Base-by-base conservation (phyloP, 2,113 vertebrate genomes). In the Myotis brandtii region DNA sequence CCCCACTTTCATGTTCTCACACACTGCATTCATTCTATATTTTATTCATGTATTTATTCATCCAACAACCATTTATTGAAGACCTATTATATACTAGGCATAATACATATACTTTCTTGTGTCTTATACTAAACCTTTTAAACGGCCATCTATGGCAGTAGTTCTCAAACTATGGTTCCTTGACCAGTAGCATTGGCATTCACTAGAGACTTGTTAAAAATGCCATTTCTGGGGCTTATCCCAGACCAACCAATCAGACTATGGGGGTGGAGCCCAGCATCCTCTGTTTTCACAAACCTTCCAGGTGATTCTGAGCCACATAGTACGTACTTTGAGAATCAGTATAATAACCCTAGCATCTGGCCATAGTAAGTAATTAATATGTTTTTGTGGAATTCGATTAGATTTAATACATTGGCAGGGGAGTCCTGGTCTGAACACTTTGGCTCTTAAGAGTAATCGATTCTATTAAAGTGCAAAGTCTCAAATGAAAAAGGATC, bases 191-290 rank as follows among this genome's bases (percentile, higher is more conserved):
- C 5, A n/a, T 43, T 34, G 77, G 34, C 12, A 20, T 50, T 67
- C 32, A 43, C 37, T 88, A 54, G 46, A 88, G 73, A 73, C 48
- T 62, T 83, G 62, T 86, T 70, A 80, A 79, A 94, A 89, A 79
- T 86, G 32, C 17, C 56, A 67, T 52, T 86, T 86, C 46, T 79
- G 18, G 20, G 9, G 76, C 43, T 56, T 46, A 79, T 73, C 30
- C 5, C 14, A 86, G 40, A 73, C 0, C 14, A 54, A 27, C 43
- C 32, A 64, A 70, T 95, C 52, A 83, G 75, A 69, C 6, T 50
- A 30, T 67, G 32, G 67, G 30, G 9, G 6, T 64, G 40, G 14
- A 90, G 75, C 21, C 16, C 20, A 72, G 6, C 18, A n/a, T 77
- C 34, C 16, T 76, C 16, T 76, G 11, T 83, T 89, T 69, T 94